phyloP scores from a whole-genome alignment of 2,797 vertebrate species.

The Myiotriccus ornatus region DNA sequence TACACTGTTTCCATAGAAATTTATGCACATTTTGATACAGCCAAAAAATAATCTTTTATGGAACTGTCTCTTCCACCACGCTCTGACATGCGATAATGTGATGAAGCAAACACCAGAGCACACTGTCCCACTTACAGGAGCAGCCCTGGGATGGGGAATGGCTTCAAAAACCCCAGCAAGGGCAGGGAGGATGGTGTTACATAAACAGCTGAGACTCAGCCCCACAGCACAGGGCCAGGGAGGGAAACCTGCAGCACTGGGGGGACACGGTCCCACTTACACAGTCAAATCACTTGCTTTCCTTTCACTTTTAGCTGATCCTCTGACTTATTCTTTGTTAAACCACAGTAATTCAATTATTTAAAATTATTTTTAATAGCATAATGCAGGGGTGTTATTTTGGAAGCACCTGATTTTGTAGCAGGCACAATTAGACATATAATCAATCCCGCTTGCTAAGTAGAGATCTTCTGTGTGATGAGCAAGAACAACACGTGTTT shows the following conservation, averaged over 20 bases:
- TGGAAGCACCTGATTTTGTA: not conserved
- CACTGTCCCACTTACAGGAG: slow-evolving; percentile 38
- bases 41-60: slow-evolving; percentile 62
- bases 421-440: not conserved
- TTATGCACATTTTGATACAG: slow-evolving; percentile 74
- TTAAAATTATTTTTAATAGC: not conserved
- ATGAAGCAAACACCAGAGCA: slow-evolving; percentile 32
- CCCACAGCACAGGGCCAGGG: not conserved
- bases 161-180: slow-evolving; percentile 1
- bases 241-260: not conserved
- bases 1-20: slow-evolving; percentile 82
- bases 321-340: not conserved
- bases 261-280: not conserved
- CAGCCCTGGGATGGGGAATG: not conserved
- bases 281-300: not conserved
- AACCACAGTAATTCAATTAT: not conserved
- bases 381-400: not conserved
- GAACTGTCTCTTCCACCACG: slow-evolving; percentile 52
- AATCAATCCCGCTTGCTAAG: not conserved
- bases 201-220: slow-evolving; percentile 21
- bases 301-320: not conserved
- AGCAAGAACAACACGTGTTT: not conserved
- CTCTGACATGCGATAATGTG: slow-evolving; percentile 50
- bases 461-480: not conserved
- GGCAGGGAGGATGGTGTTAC: not conserved